These are phyloP conservation scores for Podiceps cristatus DNA, from an alignment of 2,113 vertebrate genomes.

Conservation along the genomic window DNA sequence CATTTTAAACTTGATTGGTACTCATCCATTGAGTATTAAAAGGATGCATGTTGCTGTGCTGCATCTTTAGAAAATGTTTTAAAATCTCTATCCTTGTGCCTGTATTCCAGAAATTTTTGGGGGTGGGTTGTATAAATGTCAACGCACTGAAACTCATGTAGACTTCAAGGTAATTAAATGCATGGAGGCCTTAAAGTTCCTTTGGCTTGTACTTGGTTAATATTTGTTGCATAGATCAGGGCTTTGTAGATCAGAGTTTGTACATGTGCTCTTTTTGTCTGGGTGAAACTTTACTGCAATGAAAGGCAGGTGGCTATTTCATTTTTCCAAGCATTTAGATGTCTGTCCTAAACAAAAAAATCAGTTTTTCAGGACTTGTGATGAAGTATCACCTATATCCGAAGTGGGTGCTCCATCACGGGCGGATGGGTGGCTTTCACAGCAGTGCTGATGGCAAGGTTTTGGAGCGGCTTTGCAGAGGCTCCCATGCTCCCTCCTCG, in stretches of 20 bases:
- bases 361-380: neutral
- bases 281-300: neutral
- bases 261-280: neutral
- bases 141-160: neutral
- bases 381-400: neutral
- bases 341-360: neutral
- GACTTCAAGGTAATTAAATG: slow-evolving; percentile 19
- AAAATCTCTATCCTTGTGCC: neutral
- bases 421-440: rapidly evolving
- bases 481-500: neutral
- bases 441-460: neutral
- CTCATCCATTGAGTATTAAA: neutral
- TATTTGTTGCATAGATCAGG: slow-evolving; percentile 8
- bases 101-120: neutral
- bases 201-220: neutral
- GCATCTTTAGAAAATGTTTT: neutral
- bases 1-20: neutral
- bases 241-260: neutral
- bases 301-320: neutral
- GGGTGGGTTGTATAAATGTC: neutral
- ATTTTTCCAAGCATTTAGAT: neutral
- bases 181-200: neutral
- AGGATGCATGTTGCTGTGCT: neutral
- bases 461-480: neutral
- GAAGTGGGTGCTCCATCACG: rapidly evolving